These are phyloP conservation scores for Pipa parva DNA, from an alignment of 2,113 vertebrate genomes.

Conservation along the genomic window DNA sequence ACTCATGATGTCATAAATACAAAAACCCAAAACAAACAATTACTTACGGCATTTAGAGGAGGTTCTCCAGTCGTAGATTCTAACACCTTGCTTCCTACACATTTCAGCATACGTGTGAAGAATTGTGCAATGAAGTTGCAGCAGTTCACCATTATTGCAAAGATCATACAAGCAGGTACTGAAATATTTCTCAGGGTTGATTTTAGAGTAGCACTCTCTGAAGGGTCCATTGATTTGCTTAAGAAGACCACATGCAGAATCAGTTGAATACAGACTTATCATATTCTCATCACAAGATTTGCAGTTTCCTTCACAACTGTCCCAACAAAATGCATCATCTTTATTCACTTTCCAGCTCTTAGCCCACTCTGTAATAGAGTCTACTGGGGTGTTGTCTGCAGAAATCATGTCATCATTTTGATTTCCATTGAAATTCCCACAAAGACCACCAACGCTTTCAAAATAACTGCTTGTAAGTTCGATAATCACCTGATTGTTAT, in stretches of 20 bases:
- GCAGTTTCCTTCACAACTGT: slow-evolving; percentile 54
- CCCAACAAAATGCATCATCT: slow-evolving; percentile 50
- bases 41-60: slow-evolving; percentile 58
- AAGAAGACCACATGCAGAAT: slow-evolving; percentile 52
- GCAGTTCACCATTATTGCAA: slow-evolving; percentile 56
- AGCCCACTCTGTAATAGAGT: slow-evolving; percentile 56
- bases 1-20: no score
- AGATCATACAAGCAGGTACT: slow-evolving; percentile 59
- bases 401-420: slow-evolving; percentile 52
- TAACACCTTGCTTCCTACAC: slow-evolving; percentile 55
- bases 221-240: slow-evolving; percentile 46
- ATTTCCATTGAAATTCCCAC: slow-evolving; percentile 50
- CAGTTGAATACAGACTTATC: slow-evolving; percentile 48
- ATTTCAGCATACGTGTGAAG: slow-evolving; percentile 53
- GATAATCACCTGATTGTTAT: slow-evolving; percentile 40
- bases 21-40: neutral
- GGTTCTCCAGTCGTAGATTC: slow-evolving; percentile 55
- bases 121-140: slow-evolving; percentile 56
- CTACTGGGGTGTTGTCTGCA: slow-evolving; percentile 42
- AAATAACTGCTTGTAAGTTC: slow-evolving; percentile 48
- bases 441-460: slow-evolving; percentile 52
- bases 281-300: slow-evolving; percentile 45
- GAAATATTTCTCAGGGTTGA: slow-evolving; percentile 57
- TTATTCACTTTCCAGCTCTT: slow-evolving; percentile 59
- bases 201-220: slow-evolving; percentile 45